A percentile compares a stretch with the other conserved stretches of the same genome.
Conservation (phyloP, 2,797 vertebrate species). For the Helostoma temminkii region DNA sequence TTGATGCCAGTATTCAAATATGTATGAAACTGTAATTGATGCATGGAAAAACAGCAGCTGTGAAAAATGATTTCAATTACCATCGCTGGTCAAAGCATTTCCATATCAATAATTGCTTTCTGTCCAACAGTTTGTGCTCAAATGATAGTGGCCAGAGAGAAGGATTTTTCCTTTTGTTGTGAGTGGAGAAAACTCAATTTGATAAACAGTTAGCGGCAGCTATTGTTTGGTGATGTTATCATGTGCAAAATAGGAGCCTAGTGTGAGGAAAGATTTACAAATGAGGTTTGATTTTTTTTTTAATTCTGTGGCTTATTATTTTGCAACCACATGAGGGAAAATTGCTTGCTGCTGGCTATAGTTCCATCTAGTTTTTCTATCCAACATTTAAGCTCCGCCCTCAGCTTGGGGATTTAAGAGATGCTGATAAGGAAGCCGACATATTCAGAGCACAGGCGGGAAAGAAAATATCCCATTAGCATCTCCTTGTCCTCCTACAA, state of each 20-base stretch:
- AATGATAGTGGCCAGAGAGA: slow-evolving; percentile 48
- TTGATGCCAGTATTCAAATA: slow-evolving; percentile 32
- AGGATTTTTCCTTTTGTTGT: slow-evolving; percentile 38
- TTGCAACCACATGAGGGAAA: slow-evolving; percentile 49
- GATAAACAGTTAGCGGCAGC: slow-evolving; percentile 63
- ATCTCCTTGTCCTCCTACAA: slow-evolving; percentile 38
- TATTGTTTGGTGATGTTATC: slow-evolving; percentile 70
- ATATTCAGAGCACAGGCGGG: slow-evolving; percentile 38
- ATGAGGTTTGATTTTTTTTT: slow-evolving; percentile 54
- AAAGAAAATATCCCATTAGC: slow-evolving; percentile 55
- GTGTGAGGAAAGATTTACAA: slow-evolving; percentile 61
- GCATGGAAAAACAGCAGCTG: slow-evolving; percentile 47
- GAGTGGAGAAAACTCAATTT: slow-evolving; percentile 67
- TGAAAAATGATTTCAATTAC: slow-evolving; percentile 70
- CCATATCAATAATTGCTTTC: slow-evolving; percentile 74
- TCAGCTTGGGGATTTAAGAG: slow-evolving; percentile 49
- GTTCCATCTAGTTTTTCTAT: slow-evolving; percentile 35
- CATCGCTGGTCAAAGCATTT: slow-evolving; percentile 53
- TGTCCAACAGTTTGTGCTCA: slow-evolving; percentile 43
- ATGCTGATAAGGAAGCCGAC: slow-evolving; percentile 54
- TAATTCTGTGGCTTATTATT: slow-evolving; percentile 52
- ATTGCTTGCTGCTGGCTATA: slow-evolving; percentile 58
- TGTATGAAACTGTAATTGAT: slow-evolving; percentile 49
- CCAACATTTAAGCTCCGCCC: slow-evolving; percentile 47
- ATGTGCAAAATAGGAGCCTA: slow-evolving; percentile 52